Evolutionary conservation across 2,797 vertebrate species (phyloP), one percentile per base, ranked within the genome.

Genomic region (Phyllotis vaccarum): DNA sequence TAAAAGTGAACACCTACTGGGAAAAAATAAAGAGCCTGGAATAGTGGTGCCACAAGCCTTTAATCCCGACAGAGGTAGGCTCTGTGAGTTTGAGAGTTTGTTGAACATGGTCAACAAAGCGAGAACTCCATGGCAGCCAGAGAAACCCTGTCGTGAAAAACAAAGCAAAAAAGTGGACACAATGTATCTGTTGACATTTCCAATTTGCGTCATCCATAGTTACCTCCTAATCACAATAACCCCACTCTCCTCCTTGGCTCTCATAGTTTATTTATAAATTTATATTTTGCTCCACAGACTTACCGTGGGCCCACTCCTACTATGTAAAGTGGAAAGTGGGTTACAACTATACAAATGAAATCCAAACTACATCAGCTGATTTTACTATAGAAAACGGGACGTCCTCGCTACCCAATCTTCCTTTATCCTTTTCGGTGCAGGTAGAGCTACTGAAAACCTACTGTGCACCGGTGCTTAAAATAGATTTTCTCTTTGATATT

Each of bases 301-400:
- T 91, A 24, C 14, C 80, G 40, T 74, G n/a, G 81, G 16, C 60
- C 83, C 88, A 92, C 90, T 97, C 64, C 46, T 60, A 94, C 49
- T 90, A 88, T 78, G 11, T 52, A 66, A 83, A 86, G 94, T 75
- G 37, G 49, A 93, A 96, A 95, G 54, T 93, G 78, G 58, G 43
- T 82, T 83, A 82, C 75, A 86, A 89, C 78, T 82, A 9, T 82
- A 82, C 78, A 92, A 95, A 90, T 74, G 64, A 94, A 96, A 89
- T 89, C 49, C 74, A 86, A 96, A 90, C 74, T 56, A 56, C 60
- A 68, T 86, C 76, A 92, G 82, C 75, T 68, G 16, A 86, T 93
- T 96, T 96, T 94, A 91, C 40, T 88, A 40, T 6, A 88, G 24
- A 96, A 95, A 46, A 81, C 83, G 43, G 56, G 64, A 95, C 90